Conservation (phyloP, 2,888 invertebrate genomes). For the Nipponacmea schrenckii region DNA sequence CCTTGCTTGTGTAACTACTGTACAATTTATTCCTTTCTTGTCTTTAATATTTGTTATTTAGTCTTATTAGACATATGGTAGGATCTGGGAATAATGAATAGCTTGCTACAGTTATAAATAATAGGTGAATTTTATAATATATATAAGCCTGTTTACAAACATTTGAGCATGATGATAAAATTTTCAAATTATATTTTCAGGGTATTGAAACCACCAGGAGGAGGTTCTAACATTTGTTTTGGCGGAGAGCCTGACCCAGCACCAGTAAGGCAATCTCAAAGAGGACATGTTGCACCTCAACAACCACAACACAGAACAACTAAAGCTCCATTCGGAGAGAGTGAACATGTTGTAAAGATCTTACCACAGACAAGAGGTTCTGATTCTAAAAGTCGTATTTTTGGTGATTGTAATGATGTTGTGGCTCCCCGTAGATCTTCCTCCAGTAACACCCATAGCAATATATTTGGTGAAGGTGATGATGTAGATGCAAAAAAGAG, state of each 20-base stretch:
- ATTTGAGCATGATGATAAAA: too few relatives aligned
- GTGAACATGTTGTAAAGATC: background rate
- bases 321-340: background rate
- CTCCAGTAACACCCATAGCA: background rate
- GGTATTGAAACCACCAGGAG: slow-evolving; percentile 54
- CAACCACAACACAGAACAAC: slow-evolving; percentile 8
- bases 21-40: too few relatives aligned
- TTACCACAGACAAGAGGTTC: slow-evolving; percentile 1
- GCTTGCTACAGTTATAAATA: too few relatives aligned
- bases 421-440: background rate
- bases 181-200: slow-evolving; percentile 28
- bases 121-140: too few relatives aligned
- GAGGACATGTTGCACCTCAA: background rate
- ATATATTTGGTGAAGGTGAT: slow-evolving; percentile 2
- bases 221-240: slow-evolving; percentile 56
- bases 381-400: slow-evolving; percentile 6
- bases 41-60: too few relatives aligned
- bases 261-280: slow-evolving; percentile 22
- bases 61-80: too few relatives aligned
- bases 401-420: background rate
- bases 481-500: background rate
- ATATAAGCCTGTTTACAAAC: too few relatives aligned
- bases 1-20: too few relatives aligned
- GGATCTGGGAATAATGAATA: too few relatives aligned
- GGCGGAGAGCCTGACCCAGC: slow-evolving; percentile 31